Percentiles rank a stretch among this genome's conserved stretches.
Conservation (phyloP, 2,888 invertebrate species). For the Oxystoma pomonae region DNA sequence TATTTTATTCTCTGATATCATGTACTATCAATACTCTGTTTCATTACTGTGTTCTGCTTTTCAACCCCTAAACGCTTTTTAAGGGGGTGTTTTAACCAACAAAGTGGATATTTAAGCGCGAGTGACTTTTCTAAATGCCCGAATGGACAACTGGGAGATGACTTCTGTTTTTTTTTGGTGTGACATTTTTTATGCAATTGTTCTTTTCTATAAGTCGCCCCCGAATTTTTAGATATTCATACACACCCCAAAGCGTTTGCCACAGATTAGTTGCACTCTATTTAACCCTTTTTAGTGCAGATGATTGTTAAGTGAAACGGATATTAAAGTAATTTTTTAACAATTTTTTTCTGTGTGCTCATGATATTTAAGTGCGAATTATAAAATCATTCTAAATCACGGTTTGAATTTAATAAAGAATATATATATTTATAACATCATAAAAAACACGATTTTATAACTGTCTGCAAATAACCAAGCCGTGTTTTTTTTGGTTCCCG, state of each 20-base stretch:
- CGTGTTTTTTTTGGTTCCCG: no score
- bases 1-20: no score
- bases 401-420: no score
- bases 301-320: background rate
- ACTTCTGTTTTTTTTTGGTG: background rate
- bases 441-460: no score
- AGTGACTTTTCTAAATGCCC: background rate
- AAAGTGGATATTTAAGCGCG: background rate
- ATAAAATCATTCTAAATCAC: no score
- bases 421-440: no score
- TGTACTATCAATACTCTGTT: no score
- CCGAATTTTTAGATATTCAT: background rate
- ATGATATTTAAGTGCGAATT: no score
- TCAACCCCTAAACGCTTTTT: background rate
- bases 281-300: background rate
- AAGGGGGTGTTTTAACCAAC: background rate
- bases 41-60: no score
- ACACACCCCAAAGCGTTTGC: background rate
- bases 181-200: background rate
- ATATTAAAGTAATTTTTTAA: background rate
- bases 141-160: background rate
- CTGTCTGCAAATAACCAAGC: no score
- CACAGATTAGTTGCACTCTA: background rate
- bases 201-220: background rate
- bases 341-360: background rate